Base-by-base conservation (phyloP, 1,140 invertebrate species). In the Dysdera silvatica region DNA sequence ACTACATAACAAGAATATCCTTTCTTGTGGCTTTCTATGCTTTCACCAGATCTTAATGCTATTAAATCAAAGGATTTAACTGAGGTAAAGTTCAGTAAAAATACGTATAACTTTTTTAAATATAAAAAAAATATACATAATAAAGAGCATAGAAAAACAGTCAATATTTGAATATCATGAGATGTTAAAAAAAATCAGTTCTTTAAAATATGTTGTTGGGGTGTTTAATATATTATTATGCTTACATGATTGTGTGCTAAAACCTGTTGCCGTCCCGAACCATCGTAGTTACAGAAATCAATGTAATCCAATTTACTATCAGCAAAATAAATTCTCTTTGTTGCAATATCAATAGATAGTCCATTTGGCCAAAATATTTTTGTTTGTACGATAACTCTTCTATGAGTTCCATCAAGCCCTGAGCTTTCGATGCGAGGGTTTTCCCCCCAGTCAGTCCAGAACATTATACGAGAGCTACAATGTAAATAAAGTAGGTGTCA, bases 291-390 rank as follows among this genome's bases (percentile, higher is more conserved):
- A 72, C 94, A 97, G 72, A 95, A 98, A 74, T 98, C 95, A 48
- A 99, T 99, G 68, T 95, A 98, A 73, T 99, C 95, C 14, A 99
- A 75, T 73, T 98, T 95, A 0, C 91, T 95, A 76, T 99, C 96
- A 7, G 94, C 94, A 75, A 99, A 99, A 74, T 99, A 99, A 0
- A 99, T 84, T 35, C 94, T 78, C 73, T 91, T 88, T 2, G 87
- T 97, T 0, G 95, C 88, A 7, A 92, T 89, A 73, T 99, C 96
- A 16, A 99, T 75, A 0, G 95, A 92, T 0, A 99, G 75, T 4
- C 94, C 95, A 73, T 98, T 98, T 0, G 95, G 95, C 95, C 95
- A 98, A 76, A 94, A 98, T 24, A 99, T 94, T 73, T 98, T 98
- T 0, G 91, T 95, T 18, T 84, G 89, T 24, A 99, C 91, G 26